These are phyloP conservation scores for Chitala chitala DNA, from an alignment of 2,113 vertebrate species.

Conservation along the genomic window DNA sequence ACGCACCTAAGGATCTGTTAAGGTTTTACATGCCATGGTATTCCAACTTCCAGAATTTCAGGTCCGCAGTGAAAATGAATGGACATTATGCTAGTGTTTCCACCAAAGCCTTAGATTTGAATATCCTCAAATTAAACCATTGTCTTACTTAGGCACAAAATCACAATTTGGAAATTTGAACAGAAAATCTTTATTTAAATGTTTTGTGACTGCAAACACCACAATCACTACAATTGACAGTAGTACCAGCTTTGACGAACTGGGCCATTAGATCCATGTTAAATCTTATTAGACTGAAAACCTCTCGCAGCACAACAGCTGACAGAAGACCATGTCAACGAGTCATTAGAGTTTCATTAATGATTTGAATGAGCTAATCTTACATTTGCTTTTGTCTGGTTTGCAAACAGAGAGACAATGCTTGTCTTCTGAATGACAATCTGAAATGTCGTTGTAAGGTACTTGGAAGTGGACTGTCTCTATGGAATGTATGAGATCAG, in stretches of 20 bases:
- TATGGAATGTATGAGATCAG: no score
- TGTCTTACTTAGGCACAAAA: no score
- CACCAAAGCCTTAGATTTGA: no score
- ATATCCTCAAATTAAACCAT: no score
- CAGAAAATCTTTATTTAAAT: no score
- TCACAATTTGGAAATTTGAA: no score
- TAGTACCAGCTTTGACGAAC: not conserved
- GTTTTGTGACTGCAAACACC: not conserved
- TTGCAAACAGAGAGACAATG: slow-evolving; percentile 3
- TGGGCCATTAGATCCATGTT: not conserved
- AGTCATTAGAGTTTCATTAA: not conserved
- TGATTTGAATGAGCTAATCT: not conserved
- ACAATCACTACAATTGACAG: not conserved
- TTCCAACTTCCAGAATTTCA: no score
- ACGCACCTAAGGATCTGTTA: no score
- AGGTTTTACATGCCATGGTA: no score
- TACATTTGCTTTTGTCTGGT: slow-evolving; percentile 15
- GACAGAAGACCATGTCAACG: not conserved
- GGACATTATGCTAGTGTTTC: no score
- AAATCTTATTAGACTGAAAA: not conserved
- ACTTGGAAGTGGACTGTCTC: not conserved
- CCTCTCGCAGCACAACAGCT: not conserved
- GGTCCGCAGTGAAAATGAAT: no score
- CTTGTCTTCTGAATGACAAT: not conserved
- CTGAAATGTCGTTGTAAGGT: not conserved